A percentile compares a stretch with the other conserved stretches of the same genome.
phyloP scores from a whole-genome alignment of 2,113 vertebrate species.

The Bolborhynchus lineola region DNA sequence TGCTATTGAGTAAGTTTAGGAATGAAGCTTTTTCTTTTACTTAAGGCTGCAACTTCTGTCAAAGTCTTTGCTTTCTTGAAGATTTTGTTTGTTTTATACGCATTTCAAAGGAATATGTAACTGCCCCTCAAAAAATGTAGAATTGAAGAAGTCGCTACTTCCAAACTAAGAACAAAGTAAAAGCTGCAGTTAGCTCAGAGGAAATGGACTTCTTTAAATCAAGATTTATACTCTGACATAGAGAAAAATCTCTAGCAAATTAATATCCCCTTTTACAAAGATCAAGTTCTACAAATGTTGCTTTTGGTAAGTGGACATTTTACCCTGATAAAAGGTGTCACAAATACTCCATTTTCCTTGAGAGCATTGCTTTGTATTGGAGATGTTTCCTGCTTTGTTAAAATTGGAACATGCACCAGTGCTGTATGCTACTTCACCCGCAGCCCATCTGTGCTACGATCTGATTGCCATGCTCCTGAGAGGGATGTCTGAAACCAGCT shows the following conservation, averaged over 20 bases:
- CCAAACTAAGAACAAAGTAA: not conserved
- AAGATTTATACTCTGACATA: not conserved
- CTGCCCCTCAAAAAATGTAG: not conserved
- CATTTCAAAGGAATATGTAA: not conserved
- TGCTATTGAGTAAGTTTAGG: not conserved
- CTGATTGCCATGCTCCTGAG: fast-evolving
- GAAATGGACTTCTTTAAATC: not conserved
- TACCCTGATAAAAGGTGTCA: not conserved
- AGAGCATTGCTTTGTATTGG: not conserved
- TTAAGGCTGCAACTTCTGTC: not conserved
- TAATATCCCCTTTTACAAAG: not conserved
- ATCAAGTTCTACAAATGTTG: not conserved
- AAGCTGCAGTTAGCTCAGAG: not conserved
- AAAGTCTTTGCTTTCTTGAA: not conserved
- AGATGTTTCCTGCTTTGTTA: not conserved
- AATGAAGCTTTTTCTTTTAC: not conserved
- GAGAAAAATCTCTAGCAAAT: not conserved
- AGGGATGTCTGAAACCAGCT: not conserved
- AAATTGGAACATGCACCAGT: not conserved
- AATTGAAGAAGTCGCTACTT: not conserved
- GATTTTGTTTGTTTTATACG: not conserved
- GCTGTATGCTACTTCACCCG: fast-evolving
- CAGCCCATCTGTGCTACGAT: not conserved
- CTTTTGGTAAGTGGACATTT: not conserved
- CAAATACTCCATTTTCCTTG: not conserved